phyloP scores from a whole-genome alignment of 2,113 vertebrate genomes.

The Papio anubis region DNA sequence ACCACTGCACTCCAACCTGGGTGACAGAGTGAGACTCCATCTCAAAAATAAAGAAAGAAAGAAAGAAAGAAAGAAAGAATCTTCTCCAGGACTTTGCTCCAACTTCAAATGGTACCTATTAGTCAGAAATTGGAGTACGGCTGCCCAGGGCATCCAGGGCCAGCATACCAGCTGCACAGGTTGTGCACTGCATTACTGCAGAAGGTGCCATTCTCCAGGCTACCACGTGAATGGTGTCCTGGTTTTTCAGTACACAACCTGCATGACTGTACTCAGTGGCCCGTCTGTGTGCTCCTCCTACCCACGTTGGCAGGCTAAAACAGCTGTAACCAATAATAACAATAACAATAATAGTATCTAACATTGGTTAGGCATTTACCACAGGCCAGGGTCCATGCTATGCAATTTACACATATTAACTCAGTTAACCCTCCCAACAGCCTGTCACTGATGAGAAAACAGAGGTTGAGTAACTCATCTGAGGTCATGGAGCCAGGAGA shows the following conservation, averaged over 20 bases:
- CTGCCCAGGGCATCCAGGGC: neutral
- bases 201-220: neutral
- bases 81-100: neutral
- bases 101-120: neutral
- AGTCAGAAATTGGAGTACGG: neutral
- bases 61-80: neutral
- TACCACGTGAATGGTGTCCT: neutral
- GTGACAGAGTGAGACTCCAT: too few relatives aligned
- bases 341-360: slow-evolving; percentile 46
- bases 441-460: neutral
- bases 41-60: too few relatives aligned
- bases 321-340: neutral
- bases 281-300: neutral
- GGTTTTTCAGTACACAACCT: neutral
- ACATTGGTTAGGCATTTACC: slow-evolving; percentile 32
- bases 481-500: neutral
- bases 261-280: rapidly evolving
- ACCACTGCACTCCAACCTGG: too few relatives aligned
- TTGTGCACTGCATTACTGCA: neutral
- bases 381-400: neutral
- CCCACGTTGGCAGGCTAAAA: neutral
- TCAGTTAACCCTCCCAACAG: slow-evolving; percentile 5
- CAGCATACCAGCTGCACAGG: neutral
- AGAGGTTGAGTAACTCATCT: neutral
- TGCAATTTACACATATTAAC: neutral